Conservation (phyloP, 2,113 vertebrate species). For the Felis chaus region DNA sequence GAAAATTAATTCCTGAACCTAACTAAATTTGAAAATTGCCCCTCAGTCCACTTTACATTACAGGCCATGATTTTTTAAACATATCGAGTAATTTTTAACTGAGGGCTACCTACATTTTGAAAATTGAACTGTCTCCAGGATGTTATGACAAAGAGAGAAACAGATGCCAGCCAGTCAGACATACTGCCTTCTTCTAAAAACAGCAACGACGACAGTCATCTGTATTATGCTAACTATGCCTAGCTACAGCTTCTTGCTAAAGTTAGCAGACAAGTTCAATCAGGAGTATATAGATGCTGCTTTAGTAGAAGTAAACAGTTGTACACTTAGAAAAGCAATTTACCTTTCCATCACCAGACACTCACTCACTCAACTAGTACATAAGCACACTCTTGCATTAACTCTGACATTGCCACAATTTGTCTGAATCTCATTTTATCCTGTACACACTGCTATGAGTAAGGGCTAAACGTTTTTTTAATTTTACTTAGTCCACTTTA, state of each 20-base stretch:
- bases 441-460: background rate
- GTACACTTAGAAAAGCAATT: slow-evolving; percentile 36
- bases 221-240: slow-evolving; percentile 94
- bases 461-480: background rate
- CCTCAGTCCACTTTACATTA: slow-evolving; percentile 37
- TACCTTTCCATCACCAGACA: slow-evolving; percentile 60
- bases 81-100: slow-evolving; percentile 65
- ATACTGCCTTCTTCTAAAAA: slow-evolving; percentile 93
- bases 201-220: slow-evolving; percentile 94
- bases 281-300: slow-evolving; percentile 84
- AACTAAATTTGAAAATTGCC: slow-evolving; percentile 3
- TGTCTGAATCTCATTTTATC: slow-evolving; percentile 28
- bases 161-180: slow-evolving; percentile 90
- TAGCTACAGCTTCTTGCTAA: slow-evolving; percentile 91
- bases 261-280: slow-evolving; percentile 92
- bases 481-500: background rate
- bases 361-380: background rate
- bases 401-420: slow-evolving; percentile 41
- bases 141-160: slow-evolving; percentile 87
- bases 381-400: slow-evolving; percentile 45
- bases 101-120: slow-evolving; percentile 84
- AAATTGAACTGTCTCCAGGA: slow-evolving; percentile 83
- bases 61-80: slow-evolving; percentile 74
- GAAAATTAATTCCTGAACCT: slow-evolving; percentile 67
- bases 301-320: slow-evolving; percentile 83